Conservation (phyloP, 2,888 invertebrate genomes). For the Ceramica pisi region DNA sequence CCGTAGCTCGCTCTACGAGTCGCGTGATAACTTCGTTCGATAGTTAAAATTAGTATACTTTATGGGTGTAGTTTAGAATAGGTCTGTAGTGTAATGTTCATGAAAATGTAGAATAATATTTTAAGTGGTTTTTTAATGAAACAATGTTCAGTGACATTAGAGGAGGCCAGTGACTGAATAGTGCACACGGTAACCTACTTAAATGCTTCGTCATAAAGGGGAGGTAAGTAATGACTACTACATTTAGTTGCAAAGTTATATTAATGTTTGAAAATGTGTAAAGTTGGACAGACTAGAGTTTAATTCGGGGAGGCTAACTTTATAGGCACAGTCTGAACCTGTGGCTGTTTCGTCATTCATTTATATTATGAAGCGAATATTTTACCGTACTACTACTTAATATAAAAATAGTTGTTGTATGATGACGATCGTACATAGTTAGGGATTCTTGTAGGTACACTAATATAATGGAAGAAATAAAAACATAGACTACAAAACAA, state of each 20-base stretch:
- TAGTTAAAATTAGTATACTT: constrained; percentile 53
- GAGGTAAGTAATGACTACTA: constrained; percentile 82
- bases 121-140: constrained; percentile 61
- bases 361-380: neutral
- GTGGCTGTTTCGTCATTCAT: constrained; percentile 5
- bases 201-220: constrained; percentile 80
- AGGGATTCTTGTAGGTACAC: neutral
- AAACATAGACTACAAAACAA: neutral
- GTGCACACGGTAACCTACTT: constrained; percentile 84
- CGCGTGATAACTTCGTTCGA: constrained; percentile 73
- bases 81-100: constrained; percentile 49
- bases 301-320: constrained; percentile 32
- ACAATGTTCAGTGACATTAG: constrained; percentile 76
- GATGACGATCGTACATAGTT: neutral
- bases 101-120: constrained; percentile 49
- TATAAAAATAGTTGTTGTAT: neutral
- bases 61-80: constrained; percentile 42
- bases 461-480: neutral
- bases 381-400: neutral
- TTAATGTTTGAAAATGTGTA: constrained; percentile 23
- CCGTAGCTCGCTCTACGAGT: constrained; percentile 68
- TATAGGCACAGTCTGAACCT: constrained; percentile 5
- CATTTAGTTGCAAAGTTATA: constrained; percentile 65
- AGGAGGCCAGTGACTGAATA: constrained; percentile 76
- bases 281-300: constrained; percentile 31